These are phyloP conservation scores for Thryonomys swinderianus DNA, from an alignment of 2,113 vertebrate genomes.

Conservation along the genomic window DNA sequence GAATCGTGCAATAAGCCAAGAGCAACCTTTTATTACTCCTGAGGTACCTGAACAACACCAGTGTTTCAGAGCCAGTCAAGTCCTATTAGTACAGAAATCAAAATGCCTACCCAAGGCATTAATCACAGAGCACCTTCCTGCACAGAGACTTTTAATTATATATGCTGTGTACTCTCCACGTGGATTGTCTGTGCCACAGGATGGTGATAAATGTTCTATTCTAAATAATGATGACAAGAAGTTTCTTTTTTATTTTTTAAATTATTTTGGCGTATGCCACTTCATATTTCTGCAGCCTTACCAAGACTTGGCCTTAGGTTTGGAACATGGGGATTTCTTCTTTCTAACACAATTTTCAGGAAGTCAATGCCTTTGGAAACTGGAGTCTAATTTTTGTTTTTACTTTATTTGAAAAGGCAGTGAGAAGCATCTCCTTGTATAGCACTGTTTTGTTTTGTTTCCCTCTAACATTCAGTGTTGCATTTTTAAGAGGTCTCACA, in stretches of 20 bases:
- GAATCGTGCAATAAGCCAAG: slow-evolving; percentile 82
- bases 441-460: not conserved
- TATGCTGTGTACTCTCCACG: not conserved
- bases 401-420: not conserved
- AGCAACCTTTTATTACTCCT: slow-evolving; percentile 85
- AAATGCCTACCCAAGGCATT: slow-evolving; percentile 83
- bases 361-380: not conserved
- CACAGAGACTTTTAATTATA: slow-evolving; percentile 84
- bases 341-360: not conserved
- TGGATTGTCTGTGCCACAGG: not conserved
- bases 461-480: not conserved
- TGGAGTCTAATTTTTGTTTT: slow-evolving; percentile 13
- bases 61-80: slow-evolving; percentile 78
- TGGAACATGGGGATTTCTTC: not conserved
- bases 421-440: not conserved
- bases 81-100: slow-evolving; percentile 85
- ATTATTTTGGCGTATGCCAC: not conserved
- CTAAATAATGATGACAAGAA: slow-evolving; percentile 46
- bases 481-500: not conserved
- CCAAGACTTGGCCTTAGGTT: not conserved
- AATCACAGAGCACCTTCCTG: slow-evolving; percentile 79
- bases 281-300: slow-evolving; percentile 8
- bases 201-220: slow-evolving; percentile 73
- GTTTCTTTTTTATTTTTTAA: not conserved
- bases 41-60: slow-evolving; percentile 79